phyloP scores from a whole-genome alignment of 30 jellyfish, hydroid and myxozoan genomes.

The Morbakka virulenta region DNA sequence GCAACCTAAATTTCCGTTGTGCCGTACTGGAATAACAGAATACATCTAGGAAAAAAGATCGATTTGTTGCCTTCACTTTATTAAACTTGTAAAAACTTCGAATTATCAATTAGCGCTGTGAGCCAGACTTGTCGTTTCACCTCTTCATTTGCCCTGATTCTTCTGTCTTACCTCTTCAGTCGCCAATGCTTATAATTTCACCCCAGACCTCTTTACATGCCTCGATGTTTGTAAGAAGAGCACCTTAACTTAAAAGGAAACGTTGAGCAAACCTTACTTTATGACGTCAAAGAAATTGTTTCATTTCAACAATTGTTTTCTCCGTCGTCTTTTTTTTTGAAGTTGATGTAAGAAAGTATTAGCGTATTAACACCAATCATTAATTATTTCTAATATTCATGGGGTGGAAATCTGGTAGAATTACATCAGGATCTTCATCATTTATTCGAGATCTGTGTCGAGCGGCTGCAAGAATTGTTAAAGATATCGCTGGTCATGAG shows the following conservation, averaged over 20 bases:
- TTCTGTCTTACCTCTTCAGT: conserved; percentile 1
- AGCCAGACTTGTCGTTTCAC: conserved; percentile 16
- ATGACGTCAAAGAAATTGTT: conserved; percentile 15
- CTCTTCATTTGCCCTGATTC: conserved; percentile 7
- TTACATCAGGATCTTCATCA: conserved; percentile 43
- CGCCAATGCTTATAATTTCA: conserved; percentile 7
- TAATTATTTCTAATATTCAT: background rate
- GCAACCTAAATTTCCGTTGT: no score
- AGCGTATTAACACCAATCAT: background rate
- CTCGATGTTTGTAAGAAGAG: no score
- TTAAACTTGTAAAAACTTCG: conserved; percentile 14
- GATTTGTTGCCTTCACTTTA: no score
- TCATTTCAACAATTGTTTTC: background rate
- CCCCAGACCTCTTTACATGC: conserved; percentile 16
- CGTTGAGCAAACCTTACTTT: conserved; percentile 12
- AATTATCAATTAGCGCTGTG: conserved; percentile 20
- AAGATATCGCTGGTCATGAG: conserved; percentile 39
- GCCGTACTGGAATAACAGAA: no score
- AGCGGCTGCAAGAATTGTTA: conserved; percentile 27
- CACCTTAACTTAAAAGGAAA: background rate
- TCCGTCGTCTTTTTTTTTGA: no score
- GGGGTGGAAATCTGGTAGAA: conserved; percentile 42
- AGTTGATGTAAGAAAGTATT: no score
- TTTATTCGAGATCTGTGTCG: conserved; percentile 15
- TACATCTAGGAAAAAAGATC: no score